Evolutionary conservation across 2,888 invertebrate genomes (phyloP).

Genomic region (Drosophila phalerata): DNA sequence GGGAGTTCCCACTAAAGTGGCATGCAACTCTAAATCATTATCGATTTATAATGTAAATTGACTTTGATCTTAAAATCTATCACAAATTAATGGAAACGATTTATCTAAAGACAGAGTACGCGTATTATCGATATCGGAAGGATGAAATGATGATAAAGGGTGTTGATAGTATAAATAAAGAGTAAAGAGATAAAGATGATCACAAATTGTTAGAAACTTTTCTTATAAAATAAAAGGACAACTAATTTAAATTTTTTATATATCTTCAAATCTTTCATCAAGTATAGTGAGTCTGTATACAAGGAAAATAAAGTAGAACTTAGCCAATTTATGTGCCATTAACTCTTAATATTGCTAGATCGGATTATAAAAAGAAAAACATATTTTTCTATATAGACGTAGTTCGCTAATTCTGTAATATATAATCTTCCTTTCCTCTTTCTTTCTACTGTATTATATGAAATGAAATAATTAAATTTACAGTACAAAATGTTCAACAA

Average conservation of each 20-base stretch:
- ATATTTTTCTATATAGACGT: no score
- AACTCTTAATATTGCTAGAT: no score
- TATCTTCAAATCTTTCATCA: no score
- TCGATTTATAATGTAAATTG: conserved; percentile 30
- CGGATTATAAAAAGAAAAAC: no score
- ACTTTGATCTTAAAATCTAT: conserved; percentile 20
- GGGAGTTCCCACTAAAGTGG: conserved; percentile 47
- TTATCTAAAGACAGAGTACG: conserved; percentile 12
- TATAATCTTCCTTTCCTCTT: no score
- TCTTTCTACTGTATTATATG: no score
- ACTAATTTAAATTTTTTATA: no score
- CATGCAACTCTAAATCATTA: conserved; percentile 16
- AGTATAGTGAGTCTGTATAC: no score
- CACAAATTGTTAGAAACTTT: not conserved
- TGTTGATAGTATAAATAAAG: not conserved
- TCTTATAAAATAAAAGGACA: no score
- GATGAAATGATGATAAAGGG: not conserved
- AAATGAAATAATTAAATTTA: not conserved
- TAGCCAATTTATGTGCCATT: no score
- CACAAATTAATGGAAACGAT: conserved; percentile 12
- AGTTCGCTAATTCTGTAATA: no score
- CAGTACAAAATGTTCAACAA: not conserved
- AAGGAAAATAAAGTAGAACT: no score
- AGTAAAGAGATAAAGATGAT: not conserved
- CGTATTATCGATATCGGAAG: not conserved